Conservation (phyloP, 2,797 vertebrate species). For the Melanotaenia parkinsoni region DNA sequence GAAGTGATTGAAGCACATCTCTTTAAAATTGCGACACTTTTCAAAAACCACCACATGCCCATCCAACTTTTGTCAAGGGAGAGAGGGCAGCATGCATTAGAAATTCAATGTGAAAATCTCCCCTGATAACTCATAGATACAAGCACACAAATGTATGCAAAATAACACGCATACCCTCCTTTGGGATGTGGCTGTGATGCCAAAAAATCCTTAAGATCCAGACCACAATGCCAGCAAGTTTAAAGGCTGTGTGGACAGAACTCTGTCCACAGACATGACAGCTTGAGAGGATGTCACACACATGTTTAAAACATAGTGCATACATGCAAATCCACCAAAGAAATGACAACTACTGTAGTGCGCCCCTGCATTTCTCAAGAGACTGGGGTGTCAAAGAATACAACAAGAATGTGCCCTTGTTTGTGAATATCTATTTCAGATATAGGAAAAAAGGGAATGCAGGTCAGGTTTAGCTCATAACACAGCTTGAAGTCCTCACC, state of each 20-base stretch:
- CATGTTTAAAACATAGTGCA: conserved; percentile 79
- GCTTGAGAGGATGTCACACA: conserved; percentile 64
- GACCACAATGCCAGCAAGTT: conserved; percentile 61
- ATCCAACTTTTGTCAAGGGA: conserved; percentile 61
- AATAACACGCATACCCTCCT: conserved; percentile 29
- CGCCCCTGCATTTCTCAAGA: conserved; percentile 56
- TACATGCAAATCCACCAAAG: conserved; percentile 58
- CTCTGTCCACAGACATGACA: conserved; percentile 61
- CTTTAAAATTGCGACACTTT: conserved; percentile 63
- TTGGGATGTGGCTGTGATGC: conserved; percentile 51
- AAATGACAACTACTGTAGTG: conserved; percentile 55
- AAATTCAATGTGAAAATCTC: conserved; percentile 58
- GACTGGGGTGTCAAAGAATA: conserved; percentile 52
- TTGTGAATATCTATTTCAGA: conserved; percentile 37
- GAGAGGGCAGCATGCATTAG: conserved; percentile 53
- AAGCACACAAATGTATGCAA: conserved; percentile 31
- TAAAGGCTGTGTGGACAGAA: conserved; percentile 61
- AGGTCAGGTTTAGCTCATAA: conserved; percentile 8
- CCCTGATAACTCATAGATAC: conserved; percentile 38
- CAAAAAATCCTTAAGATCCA: conserved; percentile 49
- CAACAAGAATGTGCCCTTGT: conserved; percentile 26
- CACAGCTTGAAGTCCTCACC: background rate
- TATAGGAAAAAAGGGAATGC: conserved; percentile 1
- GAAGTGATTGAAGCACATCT: conserved; percentile 67
- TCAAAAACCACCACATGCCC: conserved; percentile 59